Evolutionary conservation across 2,113 vertebrate genomes (phyloP).

Genomic region (Laticauda colubrina): DNA sequence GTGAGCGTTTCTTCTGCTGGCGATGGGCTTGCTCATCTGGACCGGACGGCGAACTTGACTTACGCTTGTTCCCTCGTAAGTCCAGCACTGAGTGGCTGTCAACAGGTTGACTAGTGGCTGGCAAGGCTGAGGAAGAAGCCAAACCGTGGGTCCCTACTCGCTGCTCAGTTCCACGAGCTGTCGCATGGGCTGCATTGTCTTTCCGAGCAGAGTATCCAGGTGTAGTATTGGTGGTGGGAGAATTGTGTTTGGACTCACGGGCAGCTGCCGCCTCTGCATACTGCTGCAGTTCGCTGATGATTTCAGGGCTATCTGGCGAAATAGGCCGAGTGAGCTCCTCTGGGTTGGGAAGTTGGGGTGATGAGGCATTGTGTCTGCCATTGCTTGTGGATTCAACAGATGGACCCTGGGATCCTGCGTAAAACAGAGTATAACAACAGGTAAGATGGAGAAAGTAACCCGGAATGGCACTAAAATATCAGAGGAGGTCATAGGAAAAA

Average conservation of each 20-base stretch:
- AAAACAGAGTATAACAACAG: background rate
- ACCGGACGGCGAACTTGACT: slow-evolving; percentile 68
- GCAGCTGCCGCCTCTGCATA: slow-evolving; percentile 78
- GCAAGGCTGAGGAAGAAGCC: slow-evolving; percentile 63
- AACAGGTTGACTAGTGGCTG: slow-evolving; percentile 65
- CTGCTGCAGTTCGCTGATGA: slow-evolving; percentile 88
- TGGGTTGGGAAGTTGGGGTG: slow-evolving; percentile 78
- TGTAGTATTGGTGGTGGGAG: slow-evolving; percentile 59
- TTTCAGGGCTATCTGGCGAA: slow-evolving; percentile 87
- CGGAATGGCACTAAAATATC: background rate
- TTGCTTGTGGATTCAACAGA: slow-evolving; percentile 76
- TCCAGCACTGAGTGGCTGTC: slow-evolving; percentile 74
- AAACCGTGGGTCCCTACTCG: slow-evolving; percentile 69
- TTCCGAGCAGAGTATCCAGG: slow-evolving; percentile 52
- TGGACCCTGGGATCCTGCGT: slow-evolving; percentile 78
- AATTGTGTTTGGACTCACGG: slow-evolving; percentile 66
- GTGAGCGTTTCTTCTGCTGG: slow-evolving; percentile 76
- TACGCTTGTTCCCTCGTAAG: slow-evolving; percentile 83
- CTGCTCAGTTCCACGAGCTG: slow-evolving; percentile 66
- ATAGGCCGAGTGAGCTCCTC: slow-evolving; percentile 77
- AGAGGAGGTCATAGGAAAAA: background rate
- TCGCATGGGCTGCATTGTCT: slow-evolving; percentile 52
- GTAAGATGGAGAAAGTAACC: background rate
- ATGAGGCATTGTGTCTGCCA: slow-evolving; percentile 88
- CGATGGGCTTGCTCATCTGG: slow-evolving; percentile 73